Percentiles rank a stretch among this genome's conserved stretches.
phyloP scores from a whole-genome alignment of 2,797 vertebrate genomes.

The Ispidina picta region DNA sequence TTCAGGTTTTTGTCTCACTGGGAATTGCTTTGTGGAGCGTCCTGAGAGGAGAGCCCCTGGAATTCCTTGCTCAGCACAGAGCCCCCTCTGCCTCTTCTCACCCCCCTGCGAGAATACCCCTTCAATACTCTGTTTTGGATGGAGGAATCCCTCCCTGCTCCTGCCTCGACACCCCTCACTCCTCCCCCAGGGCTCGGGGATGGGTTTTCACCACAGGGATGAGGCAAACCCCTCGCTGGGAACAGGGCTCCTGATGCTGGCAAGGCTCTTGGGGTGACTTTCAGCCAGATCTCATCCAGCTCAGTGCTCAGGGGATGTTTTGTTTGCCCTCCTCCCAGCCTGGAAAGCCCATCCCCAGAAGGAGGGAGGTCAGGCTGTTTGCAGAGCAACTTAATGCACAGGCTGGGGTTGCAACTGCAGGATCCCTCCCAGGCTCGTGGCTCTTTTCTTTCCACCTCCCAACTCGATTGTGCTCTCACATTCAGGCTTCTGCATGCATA shows the following conservation, averaged over 20 bases:
- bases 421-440: constrained; percentile 2
- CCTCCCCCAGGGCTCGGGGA: neutral
- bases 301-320: neutral
- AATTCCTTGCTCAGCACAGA: neutral
- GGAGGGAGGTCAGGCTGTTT: neutral
- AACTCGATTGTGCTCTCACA: neutral
- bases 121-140: neutral
- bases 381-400: neutral
- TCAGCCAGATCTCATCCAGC: neutral
- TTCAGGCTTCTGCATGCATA: constrained; percentile 58
- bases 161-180: neutral
- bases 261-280: neutral
- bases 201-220: neutral
- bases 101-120: too few relatives aligned
- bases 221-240: fast-evolving
- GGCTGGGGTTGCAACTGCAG: neutral
- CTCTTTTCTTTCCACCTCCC: constrained; percentile 25
- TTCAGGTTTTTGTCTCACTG: neutral
- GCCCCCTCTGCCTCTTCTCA: too few relatives aligned
- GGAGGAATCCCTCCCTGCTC: neutral
- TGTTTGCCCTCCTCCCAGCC: neutral
- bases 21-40: neutral
- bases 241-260: neutral
- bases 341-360: neutral
- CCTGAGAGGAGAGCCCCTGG: neutral